Evolutionary conservation across 2,888 invertebrate genomes (phyloP).

Genomic region (Luperina nickerlii): DNA sequence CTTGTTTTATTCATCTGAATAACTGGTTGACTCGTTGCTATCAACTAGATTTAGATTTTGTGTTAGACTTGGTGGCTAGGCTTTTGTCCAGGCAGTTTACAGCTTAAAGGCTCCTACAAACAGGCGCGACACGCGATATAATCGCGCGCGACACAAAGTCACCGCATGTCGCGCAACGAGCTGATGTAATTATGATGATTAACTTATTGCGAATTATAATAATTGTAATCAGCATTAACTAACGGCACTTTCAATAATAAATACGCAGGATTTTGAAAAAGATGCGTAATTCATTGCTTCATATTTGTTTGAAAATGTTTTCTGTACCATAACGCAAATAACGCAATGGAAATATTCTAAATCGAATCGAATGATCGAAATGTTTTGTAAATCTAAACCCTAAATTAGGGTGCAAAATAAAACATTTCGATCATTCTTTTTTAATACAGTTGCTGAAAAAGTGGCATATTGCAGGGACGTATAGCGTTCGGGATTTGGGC

Average conservation of each 20-base stretch:
- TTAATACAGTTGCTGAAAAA: too few relatives aligned
- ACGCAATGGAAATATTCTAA: background rate
- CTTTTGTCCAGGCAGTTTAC: background rate
- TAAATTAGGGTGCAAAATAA: background rate
- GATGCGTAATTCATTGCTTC: background rate
- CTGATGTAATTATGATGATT: background rate
- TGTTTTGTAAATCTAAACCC: too few relatives aligned
- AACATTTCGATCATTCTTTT: background rate
- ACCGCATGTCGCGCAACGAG: too few relatives aligned
- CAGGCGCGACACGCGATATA: too few relatives aligned
- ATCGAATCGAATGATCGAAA: too few relatives aligned
- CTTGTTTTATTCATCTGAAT: conserved; percentile 44
- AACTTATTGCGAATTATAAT: background rate
- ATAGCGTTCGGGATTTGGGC: too few relatives aligned
- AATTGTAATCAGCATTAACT: background rate
- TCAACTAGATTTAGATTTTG: conserved; percentile 20
- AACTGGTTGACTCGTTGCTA: conserved; percentile 38
- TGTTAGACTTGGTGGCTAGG: background rate
- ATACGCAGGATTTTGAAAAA: background rate
- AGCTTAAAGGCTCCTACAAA: background rate
- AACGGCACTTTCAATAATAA: background rate
- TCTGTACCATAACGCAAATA: background rate
- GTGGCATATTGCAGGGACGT: too few relatives aligned
- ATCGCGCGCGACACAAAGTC: too few relatives aligned
- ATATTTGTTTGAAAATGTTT: background rate